phyloP scores from a whole-genome alignment of 2,113 vertebrate species.

The Aix galericulata region DNA sequence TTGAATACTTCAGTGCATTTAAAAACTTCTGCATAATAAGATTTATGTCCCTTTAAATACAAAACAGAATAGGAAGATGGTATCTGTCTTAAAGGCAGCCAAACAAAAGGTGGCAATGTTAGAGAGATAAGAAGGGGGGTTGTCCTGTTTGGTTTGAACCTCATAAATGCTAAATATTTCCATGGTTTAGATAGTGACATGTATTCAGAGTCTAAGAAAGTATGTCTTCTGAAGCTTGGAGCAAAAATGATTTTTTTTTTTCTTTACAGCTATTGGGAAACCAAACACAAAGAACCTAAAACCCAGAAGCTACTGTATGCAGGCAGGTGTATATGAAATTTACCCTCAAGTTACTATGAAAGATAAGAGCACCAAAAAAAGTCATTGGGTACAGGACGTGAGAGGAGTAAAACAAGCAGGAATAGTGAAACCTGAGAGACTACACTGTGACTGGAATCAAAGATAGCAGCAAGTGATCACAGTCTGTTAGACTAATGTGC shows the following conservation, averaged over 20 bases:
- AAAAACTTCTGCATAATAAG: background rate
- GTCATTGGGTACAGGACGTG: background rate
- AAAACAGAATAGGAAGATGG: background rate
- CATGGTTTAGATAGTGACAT: background rate
- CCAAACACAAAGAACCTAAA: accelerated
- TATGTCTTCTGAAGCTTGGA: background rate
- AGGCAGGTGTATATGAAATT: background rate
- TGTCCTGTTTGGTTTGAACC: background rate
- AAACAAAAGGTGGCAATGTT: background rate
- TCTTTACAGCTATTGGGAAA: background rate
- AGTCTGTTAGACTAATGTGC: background rate
- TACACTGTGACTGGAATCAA: background rate
- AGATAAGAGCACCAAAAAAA: background rate
- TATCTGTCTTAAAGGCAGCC: background rate
- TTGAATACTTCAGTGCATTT: background rate
- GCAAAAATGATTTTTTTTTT: background rate
- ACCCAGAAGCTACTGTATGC: background rate
- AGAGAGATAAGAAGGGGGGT: background rate
- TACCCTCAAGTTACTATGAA: background rate
- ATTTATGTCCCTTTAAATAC: background rate
- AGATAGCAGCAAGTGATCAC: background rate
- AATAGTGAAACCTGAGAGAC: background rate
- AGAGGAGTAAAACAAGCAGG: background rate
- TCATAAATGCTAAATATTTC: background rate
- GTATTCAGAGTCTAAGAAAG: background rate